Conservation (phyloP, 2,797 vertebrate genomes). For the Novumbra hubbsi region DNA sequence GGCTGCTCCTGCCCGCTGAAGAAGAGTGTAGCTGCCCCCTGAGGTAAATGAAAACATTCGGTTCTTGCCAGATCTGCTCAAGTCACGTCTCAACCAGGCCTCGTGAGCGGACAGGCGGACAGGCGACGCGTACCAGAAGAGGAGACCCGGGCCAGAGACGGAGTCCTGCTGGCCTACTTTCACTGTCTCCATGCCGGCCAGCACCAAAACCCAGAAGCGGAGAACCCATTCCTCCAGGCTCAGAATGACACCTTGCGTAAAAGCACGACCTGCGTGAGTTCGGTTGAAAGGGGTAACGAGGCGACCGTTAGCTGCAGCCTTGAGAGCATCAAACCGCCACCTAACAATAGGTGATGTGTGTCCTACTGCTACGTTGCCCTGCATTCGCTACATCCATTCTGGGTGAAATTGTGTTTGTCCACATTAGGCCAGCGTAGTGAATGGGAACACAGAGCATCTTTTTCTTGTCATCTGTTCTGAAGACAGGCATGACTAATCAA, state of each 20-base stretch:
- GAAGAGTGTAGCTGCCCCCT: slow-evolving; percentile 66
- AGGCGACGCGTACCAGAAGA: slow-evolving; percentile 63
- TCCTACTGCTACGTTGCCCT: background rate
- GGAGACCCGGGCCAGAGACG: slow-evolving; percentile 44
- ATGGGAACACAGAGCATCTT: too few relatives aligned
- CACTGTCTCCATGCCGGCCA: slow-evolving; percentile 43
- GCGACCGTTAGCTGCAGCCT: background rate
- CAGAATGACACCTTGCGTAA: slow-evolving; percentile 26
- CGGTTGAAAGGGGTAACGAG: slow-evolving; percentile 41
- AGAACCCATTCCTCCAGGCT: slow-evolving; percentile 50
- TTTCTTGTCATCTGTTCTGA: background rate
- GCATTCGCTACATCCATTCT: background rate
- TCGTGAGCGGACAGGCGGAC: slow-evolving; percentile 59
- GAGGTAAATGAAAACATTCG: slow-evolving; percentile 77
- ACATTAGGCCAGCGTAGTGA: background rate
- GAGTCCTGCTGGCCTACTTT: slow-evolving; percentile 67
- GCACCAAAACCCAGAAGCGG: slow-evolving; percentile 62
- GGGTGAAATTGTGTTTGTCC: slow-evolving; percentile 1
- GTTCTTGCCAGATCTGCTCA: slow-evolving; percentile 73
- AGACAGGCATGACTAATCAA: slow-evolving; percentile 25
- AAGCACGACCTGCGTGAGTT: slow-evolving; percentile 62
- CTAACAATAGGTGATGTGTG: slow-evolving; percentile 15
- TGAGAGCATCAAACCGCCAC: slow-evolving; percentile 18
- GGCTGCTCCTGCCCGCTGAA: slow-evolving; percentile 62
- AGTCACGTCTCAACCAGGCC: slow-evolving; percentile 66